Evolutionary conservation across 2,113 vertebrate genomes (phyloP).

Genomic region (Calyptomena viridis): DNA sequence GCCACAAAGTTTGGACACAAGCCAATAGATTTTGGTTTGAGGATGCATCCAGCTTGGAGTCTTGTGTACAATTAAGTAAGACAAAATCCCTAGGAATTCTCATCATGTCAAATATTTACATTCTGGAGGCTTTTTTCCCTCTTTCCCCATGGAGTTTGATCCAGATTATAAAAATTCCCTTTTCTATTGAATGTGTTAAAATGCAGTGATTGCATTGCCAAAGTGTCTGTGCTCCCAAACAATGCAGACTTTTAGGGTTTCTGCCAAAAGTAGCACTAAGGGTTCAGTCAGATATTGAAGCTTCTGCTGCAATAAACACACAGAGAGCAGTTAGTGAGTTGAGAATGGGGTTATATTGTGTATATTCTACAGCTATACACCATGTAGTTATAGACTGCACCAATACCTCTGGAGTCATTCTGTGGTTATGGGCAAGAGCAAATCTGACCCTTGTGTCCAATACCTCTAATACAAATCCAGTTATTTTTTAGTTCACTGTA

Average conservation of each 20-base stretch:
- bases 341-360: neutral
- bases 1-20: neutral
- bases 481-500: neutral
- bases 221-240: conserved; percentile 43
- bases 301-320: conserved; percentile 26
- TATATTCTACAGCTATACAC: neutral
- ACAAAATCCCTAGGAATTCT: neutral
- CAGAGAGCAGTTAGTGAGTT: neutral
- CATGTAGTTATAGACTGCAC: neutral
- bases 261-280: conserved; percentile 48
- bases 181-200: conserved; percentile 24
- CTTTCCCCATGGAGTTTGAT: neutral
- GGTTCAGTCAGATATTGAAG: neutral
- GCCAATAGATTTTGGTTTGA: conserved; percentile 36
- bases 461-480: neutral
- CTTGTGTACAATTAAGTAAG: neutral
- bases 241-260: neutral
- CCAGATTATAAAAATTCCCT: neutral
- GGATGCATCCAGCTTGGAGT: conserved; percentile 25
- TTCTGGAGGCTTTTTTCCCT: neutral
- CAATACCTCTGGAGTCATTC: neutral
- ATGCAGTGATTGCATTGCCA: neutral
- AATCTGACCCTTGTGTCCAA: neutral
- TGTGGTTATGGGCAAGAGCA: neutral
- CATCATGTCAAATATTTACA: neutral